Evolutionary conservation across 2,888 invertebrate species (phyloP), one percentile per base, ranked within the genome.

Genomic region (Parnassius smintheus): DNA sequence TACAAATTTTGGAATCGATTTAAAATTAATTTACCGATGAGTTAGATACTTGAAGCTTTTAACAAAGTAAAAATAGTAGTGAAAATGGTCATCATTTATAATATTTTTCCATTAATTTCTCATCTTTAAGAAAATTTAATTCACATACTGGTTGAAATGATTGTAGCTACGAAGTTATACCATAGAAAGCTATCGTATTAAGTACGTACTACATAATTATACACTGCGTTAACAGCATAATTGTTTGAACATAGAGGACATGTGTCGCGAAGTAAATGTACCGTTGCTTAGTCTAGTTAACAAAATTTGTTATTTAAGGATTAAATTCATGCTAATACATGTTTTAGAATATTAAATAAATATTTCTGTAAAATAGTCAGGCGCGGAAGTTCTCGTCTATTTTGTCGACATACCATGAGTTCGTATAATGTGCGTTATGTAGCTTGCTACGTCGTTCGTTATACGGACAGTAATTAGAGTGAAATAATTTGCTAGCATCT

Each of bases 221-320:
- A 60, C 51, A 64, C 56, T 68, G 62, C 64, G 62, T 61, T 61
- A 55, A 49, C 58, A 25, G 25, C 13, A 58, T 62, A 59, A 55
- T 54, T 58, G 55, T 54, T 59, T 45, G 44, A 62, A 61, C 72
- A 71, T 73, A 69, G 53, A 70, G 72, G 72, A 76, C 77, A 77
- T 71, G 77, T 80, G 75, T 75, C 72, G 72, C 73, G 70, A 72
- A 72, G 74, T 73, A 71, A 77, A 77, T 74, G 78, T 78, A 77
- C 81, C 82, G 78, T 74, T 72, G 72, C 82, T 82, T 78, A 83
- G 82, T 83, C 78, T 76, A 84, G 81, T 83, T 82, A 80, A 78
- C 84, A 75, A 82, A 83, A 82, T 86, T 87, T 85, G 85, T 77
- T 87, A 80, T 86, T 86, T 84, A 83, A 75, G 77, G 75, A 76